These are phyloP conservation scores for Sebastes dallii DNA, from an alignment of 2,797 vertebrate species.

Conservation along the genomic window DNA sequence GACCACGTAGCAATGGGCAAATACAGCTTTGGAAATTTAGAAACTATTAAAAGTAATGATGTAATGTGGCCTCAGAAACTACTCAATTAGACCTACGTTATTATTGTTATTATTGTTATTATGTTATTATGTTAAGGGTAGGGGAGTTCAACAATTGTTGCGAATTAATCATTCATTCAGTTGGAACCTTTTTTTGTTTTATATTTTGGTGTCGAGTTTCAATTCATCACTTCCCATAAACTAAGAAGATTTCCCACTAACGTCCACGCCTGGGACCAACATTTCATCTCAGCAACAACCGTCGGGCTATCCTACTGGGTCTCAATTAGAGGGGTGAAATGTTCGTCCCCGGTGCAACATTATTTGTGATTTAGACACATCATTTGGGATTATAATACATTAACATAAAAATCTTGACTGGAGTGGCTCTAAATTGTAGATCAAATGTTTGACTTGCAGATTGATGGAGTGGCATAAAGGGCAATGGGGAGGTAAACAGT, in stretches of 20 bases:
- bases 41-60: neutral
- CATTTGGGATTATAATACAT: slow-evolving; percentile 37
- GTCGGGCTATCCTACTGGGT: slow-evolving; percentile 25
- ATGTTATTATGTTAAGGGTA: neutral
- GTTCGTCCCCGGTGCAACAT: slow-evolving; percentile 49
- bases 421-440: slow-evolving; percentile 39
- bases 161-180: neutral
- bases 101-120: neutral
- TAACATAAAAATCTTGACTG: slow-evolving; percentile 34
- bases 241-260: slow-evolving; percentile 41
- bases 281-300: slow-evolving; percentile 32
- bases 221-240: slow-evolving; percentile 39
- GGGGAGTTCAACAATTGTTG: neutral
- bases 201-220: slow-evolving; percentile 22
- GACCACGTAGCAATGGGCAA: neutral
- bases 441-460: slow-evolving; percentile 55
- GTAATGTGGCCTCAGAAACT: neutral
- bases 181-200: slow-evolving; percentile 1
- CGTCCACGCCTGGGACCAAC: slow-evolving; percentile 18
- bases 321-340: slow-evolving; percentile 42
- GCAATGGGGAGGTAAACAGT: slow-evolving; percentile 51
- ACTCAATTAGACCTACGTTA: neutral
- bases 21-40: neutral
- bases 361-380: slow-evolving; percentile 48
- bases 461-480: slow-evolving; percentile 66